phyloP scores from a whole-genome alignment of 2,797 vertebrate genomes.

The Esox lucius region DNA sequence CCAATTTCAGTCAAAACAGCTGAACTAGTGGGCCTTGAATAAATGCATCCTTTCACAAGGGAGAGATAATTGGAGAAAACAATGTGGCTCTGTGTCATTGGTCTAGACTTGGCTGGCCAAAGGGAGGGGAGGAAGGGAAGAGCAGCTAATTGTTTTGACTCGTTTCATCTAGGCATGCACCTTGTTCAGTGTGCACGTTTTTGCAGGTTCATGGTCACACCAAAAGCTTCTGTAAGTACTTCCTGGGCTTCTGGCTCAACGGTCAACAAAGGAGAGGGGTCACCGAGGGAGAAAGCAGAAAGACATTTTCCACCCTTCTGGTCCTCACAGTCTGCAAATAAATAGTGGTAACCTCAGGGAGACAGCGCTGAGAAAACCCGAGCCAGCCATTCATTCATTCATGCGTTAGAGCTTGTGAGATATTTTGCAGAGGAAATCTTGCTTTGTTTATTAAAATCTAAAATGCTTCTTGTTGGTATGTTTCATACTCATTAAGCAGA shows the following conservation, averaged over 20 bases:
- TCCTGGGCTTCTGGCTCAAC: background rate
- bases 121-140: conserved; percentile 26
- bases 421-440: too few species aligned
- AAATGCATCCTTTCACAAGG: conserved; percentile 52
- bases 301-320: conserved; percentile 46
- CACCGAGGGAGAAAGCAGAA: background rate
- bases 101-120: conserved; percentile 41
- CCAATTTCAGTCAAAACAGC: conserved; percentile 40
- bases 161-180: conserved; percentile 24
- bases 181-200: conserved; percentile 20
- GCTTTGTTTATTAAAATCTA: too few species aligned
- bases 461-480: too few species aligned
- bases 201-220: conserved; percentile 14
- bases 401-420: too few species aligned
- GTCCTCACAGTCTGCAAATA: conserved; percentile 53
- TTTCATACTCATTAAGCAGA: too few species aligned
- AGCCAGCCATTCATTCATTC: background rate
- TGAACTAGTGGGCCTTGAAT: conserved; percentile 27
- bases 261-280: conserved; percentile 18
- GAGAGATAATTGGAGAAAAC: conserved; percentile 51
- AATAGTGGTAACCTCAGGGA: conserved; percentile 50
- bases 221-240: conserved; percentile 28
- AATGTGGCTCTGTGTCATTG: conserved; percentile 49
- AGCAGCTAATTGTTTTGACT: conserved; percentile 47
- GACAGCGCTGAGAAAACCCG: conserved; percentile 4